A percentile compares a stretch with the other conserved stretches of the same genome.
These are phyloP conservation scores for Eulithis testata DNA, from an alignment of 2,888 invertebrate species.

Conservation along the genomic window DNA sequence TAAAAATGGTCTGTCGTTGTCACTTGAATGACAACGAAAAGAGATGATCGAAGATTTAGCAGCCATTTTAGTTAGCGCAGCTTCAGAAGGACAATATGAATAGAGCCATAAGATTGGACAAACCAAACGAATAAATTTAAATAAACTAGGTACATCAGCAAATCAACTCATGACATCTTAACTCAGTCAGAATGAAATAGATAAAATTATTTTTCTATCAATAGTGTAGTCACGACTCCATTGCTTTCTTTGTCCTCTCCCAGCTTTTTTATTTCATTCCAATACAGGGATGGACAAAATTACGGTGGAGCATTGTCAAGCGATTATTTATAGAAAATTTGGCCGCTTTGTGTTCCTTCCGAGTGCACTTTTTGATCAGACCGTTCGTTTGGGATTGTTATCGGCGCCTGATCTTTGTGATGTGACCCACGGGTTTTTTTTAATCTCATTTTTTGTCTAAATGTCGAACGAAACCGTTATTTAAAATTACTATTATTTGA, in stretches of 20 bases:
- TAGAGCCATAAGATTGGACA: too few relatives aligned
- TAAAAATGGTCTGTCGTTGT: too few relatives aligned
- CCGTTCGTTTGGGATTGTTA: constrained; percentile 65
- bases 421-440: constrained; percentile 57
- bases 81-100: too few relatives aligned
- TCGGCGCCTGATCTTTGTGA: constrained; percentile 57
- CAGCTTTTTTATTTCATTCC: constrained; percentile 77
- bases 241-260: constrained; percentile 53
- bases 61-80: too few relatives aligned
- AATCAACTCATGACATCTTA: too few relatives aligned
- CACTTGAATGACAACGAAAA: too few relatives aligned
- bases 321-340: constrained; percentile 84
- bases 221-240: constrained; percentile 53
- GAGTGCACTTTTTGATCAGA: constrained; percentile 61
- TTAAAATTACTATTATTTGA: constrained; percentile 28
- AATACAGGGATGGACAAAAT: constrained; percentile 81
- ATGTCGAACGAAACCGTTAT: constrained; percentile 60
- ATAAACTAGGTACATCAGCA: too few relatives aligned
- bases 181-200: too few relatives aligned
- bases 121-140: too few relatives aligned
- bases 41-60: too few relatives aligned
- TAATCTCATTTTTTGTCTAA: constrained; percentile 43
- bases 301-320: constrained; percentile 76
- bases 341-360: constrained; percentile 76
- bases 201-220: background rate